Conservation (phyloP, 53 echinoderm and acorn worm species). For the Echinarachnius parma region DNA sequence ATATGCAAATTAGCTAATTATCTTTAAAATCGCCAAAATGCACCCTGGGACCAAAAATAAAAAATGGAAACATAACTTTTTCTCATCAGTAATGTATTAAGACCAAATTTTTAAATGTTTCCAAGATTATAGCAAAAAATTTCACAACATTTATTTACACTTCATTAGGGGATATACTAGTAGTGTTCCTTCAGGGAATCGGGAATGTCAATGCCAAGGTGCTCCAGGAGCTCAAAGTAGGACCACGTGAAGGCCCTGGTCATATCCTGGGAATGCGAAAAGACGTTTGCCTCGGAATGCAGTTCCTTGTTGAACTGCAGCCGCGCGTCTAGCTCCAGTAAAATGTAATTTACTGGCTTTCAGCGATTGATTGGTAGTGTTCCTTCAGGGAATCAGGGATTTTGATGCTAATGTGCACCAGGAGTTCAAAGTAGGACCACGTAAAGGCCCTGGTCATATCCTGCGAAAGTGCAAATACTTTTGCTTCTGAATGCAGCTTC, state of each 20-base stretch:
- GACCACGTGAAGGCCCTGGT: slow-evolving; percentile 93
- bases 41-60: no score
- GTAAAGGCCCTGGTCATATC: slow-evolving; percentile 89
- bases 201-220: slow-evolving; percentile 79
- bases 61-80: no score
- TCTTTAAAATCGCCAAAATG: no score
- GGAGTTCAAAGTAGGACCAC: slow-evolving; percentile 94
- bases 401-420: slow-evolving; percentile 82
- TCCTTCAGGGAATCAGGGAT: slow-evolving; percentile 75
- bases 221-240: slow-evolving; percentile 91
- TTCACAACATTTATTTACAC: no score
- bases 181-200: slow-evolving; percentile 74
- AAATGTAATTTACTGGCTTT: no score
- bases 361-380: slow-evolving; percentile 53
- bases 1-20: no score
- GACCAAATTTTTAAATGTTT: no score
- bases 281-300: slow-evolving; percentile 82
- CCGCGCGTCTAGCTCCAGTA: no score
- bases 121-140: no score
- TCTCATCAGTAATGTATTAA: no score
- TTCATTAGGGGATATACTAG: slow-evolving; percentile 47
- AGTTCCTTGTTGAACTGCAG: slow-evolving; percentile 80
- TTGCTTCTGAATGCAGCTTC: slow-evolving; percentile 82
- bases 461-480: slow-evolving; percentile 82
- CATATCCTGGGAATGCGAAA: slow-evolving; percentile 88